Conservation (phyloP, 2,797 vertebrate genomes). For the Propithecus deckenii region DNA sequence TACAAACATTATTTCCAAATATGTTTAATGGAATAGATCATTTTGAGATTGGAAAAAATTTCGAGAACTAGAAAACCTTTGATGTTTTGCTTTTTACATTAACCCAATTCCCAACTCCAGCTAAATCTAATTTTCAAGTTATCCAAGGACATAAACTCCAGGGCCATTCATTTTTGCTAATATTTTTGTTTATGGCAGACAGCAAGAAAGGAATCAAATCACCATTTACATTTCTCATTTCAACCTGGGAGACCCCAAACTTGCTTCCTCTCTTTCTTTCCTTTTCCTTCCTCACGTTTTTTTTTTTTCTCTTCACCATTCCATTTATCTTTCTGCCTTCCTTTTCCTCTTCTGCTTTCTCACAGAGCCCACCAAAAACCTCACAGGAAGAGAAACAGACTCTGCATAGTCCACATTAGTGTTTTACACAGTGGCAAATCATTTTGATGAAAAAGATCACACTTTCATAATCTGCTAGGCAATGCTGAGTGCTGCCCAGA, state of each 20-base stretch:
- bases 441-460: neutral
- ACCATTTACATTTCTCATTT: slow-evolving; percentile 28
- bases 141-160: neutral
- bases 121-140: neutral
- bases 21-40: neutral
- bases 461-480: neutral
- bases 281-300: slow-evolving; percentile 4
- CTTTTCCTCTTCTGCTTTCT: slow-evolving; percentile 56
- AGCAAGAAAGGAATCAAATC: slow-evolving; percentile 36
- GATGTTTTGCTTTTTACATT: neutral
- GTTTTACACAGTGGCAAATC: neutral
- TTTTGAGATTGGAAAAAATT: neutral
- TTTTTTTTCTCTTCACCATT: slow-evolving; percentile 13
- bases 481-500: slow-evolving; percentile 61
- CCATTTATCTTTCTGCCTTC: neutral
- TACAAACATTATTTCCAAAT: slow-evolving; percentile 8
- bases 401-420: neutral
- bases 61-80: neutral
- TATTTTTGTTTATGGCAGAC: neutral
- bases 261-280: slow-evolving; percentile 4
- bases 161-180: neutral
- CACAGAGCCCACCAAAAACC: slow-evolving; percentile 14
- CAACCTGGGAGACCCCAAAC: neutral
- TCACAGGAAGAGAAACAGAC: neutral
- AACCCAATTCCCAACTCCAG: neutral